Conservation (phyloP, 1,140 invertebrate genomes). For the Kradibia gibbosae region DNA sequence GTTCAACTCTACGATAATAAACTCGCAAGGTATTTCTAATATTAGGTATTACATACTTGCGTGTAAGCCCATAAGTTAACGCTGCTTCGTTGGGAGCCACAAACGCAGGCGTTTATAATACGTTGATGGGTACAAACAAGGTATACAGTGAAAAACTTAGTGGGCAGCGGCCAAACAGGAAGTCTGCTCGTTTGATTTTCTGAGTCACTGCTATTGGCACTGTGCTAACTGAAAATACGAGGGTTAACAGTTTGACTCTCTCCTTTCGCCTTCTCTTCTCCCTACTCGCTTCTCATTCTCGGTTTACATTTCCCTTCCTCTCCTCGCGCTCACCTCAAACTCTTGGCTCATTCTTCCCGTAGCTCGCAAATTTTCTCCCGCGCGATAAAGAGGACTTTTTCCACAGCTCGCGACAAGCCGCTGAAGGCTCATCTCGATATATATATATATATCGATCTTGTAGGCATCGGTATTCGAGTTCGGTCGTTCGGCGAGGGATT, state of each 20-base stretch:
- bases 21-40: neutral
- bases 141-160: neutral
- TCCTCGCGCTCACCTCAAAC: neutral
- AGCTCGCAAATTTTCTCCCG: too few relatives aligned
- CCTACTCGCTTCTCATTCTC: neutral
- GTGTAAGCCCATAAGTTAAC: neutral
- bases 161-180: conserved; percentile 27
- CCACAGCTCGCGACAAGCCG: too few relatives aligned
- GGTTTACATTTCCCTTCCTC: neutral
- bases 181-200: conserved; percentile 33
- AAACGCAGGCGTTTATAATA: neutral
- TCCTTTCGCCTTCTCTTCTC: conserved; percentile 12
- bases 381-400: too few relatives aligned
- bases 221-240: neutral
- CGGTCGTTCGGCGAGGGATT: too few relatives aligned
- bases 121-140: neutral
- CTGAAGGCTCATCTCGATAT: too few relatives aligned
- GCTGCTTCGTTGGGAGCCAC: too few relatives aligned
- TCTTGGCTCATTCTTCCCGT: too few relatives aligned
- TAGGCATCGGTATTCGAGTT: too few relatives aligned
- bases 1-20: neutral
- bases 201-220: conserved; percentile 28
- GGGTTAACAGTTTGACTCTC: conserved; percentile 4
- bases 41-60: neutral
- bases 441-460: too few relatives aligned